Conservation (phyloP, 2,888 invertebrate genomes). For the Tiliacea aurago region DNA sequence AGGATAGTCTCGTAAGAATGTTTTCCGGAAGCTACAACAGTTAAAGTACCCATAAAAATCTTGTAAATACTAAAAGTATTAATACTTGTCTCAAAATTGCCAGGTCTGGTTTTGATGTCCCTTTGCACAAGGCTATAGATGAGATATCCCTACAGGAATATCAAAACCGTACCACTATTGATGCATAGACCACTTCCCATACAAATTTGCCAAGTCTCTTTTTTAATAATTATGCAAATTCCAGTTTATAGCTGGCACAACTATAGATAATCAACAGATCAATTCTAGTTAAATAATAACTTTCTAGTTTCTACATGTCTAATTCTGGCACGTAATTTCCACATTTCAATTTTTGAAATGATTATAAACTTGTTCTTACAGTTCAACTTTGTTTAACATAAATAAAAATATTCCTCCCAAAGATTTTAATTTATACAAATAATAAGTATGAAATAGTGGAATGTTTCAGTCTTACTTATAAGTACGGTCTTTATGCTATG, state of each 20-base stretch:
- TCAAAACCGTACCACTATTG: background rate
- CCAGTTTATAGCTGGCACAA: slow-evolving; percentile 54
- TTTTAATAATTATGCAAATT: slow-evolving; percentile 52
- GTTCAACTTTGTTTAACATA: slow-evolving; percentile 31
- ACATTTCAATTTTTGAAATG: slow-evolving; percentile 49
- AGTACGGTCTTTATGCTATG: slow-evolving; percentile 77
- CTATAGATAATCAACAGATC: slow-evolving; percentile 59
- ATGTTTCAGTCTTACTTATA: slow-evolving; percentile 85
- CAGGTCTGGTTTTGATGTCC: background rate
- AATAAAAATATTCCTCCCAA: slow-evolving; percentile 37
- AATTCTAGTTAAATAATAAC: slow-evolving; percentile 40
- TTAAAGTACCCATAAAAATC: background rate
- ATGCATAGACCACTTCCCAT: background rate
- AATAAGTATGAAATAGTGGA: slow-evolving; percentile 73
- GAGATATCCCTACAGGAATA: background rate
- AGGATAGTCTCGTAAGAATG: background rate
- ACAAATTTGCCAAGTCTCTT: slow-evolving; percentile 8
- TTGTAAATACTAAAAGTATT: background rate
- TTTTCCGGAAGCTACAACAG: background rate
- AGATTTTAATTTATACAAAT: slow-evolving; percentile 48
- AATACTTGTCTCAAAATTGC: background rate
- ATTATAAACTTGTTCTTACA: slow-evolving; percentile 39
- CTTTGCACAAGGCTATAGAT: background rate
- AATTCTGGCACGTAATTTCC: slow-evolving; percentile 72
- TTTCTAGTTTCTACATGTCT: slow-evolving; percentile 55